A percentile compares a stretch with the other conserved stretches of the same genome.
Conservation (phyloP, 2,113 vertebrate species). For the Odocoileus virginianus region DNA sequence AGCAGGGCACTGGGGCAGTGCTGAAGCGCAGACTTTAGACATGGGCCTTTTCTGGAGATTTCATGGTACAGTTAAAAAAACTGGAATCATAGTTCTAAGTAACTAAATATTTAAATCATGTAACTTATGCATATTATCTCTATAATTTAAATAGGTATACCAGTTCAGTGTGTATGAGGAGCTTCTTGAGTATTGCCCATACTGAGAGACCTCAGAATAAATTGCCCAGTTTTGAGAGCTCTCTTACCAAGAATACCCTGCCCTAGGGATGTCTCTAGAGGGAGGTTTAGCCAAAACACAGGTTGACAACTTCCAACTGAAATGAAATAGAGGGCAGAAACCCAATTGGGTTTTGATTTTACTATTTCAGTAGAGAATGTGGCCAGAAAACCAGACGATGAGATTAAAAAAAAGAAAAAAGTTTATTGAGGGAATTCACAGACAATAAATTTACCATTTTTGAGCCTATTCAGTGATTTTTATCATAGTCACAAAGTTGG, state of each 20-base stretch:
- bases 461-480: background rate
- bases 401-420: background rate
- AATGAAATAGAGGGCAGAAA: background rate
- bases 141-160: background rate
- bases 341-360: slow-evolving; percentile 1
- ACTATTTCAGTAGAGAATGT: background rate
- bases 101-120: background rate
- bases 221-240: background rate
- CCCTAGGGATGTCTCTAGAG: background rate
- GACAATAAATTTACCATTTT: background rate
- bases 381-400: background rate
- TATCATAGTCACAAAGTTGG: background rate
- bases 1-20: background rate
- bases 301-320: background rate
- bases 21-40: background rate
- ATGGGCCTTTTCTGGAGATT: background rate
- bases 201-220: background rate
- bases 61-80: background rate
- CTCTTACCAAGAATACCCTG: background rate
- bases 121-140: background rate
- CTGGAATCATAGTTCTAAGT: background rate
- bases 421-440: background rate
- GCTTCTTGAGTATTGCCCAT: background rate
- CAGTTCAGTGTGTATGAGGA: background rate
- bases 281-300: background rate